Base-by-base conservation (phyloP, 37 sponge, comb jelly and placozoan genomes). In the Diacarnus erythraeanus region DNA sequence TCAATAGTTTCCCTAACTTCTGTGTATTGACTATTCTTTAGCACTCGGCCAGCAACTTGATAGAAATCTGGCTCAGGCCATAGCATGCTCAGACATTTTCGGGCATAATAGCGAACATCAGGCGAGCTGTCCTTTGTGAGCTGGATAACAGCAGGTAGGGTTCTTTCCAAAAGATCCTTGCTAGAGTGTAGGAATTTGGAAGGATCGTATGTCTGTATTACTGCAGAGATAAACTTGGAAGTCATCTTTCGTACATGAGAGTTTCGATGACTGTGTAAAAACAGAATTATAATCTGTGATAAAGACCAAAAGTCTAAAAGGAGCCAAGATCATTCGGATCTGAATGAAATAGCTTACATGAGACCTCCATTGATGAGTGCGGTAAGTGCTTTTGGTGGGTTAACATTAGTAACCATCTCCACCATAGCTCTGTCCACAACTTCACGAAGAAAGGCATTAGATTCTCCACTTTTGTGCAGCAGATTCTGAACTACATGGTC, bases 391-490 rank as follows among this genome's bases (percentile, higher is more conserved):
- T 57, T 76, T 0, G 38, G 63, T 18, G 78, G 82, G 29, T 54
- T 84, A 61, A 89, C 85, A 35, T 61, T 63, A 9, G 71, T 35
- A 9, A 79, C 74, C 88, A 93, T 90, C 72, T 83, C 78, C 6
- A 33, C 18, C 58, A 96, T 42, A n/a, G 88, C 79, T 61, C 87
- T 93, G 72, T 96, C 96, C 18, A 80, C 92, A 30, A 86, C 94
- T 33, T 96, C 90, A 22, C 94, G 71, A 15, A 92, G 76, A 80
- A 96, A 96, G 26, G 57, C 69, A 57, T 86, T 96, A 30, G 91
- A 83, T 65, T 93, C 91, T 20, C 88, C 79, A 42, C 75, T 79
- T 58, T 90, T 90, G 71, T 81, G 86, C 2, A 96, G 80, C 56
- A 96, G 80, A 22, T 61, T 38, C 44, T 77, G 80, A 51, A 93